Conservation (phyloP, 2,113 vertebrate species). For the Nyctereutes procyonoides region DNA sequence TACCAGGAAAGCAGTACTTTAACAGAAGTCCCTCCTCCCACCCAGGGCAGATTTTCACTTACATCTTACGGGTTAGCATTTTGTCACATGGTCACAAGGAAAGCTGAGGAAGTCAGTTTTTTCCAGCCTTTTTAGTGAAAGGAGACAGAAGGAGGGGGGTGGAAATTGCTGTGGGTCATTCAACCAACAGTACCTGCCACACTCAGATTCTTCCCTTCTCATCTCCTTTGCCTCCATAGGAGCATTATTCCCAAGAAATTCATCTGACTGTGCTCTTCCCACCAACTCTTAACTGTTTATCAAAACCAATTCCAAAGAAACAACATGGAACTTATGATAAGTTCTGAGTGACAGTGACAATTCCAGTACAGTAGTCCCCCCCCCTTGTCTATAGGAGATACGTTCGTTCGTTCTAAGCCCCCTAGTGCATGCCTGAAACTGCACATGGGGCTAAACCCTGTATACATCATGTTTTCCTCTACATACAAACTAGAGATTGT, state of each 20-base stretch:
- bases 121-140: not conserved
- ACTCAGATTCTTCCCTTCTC: not conserved
- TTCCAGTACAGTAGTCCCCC: not conserved
- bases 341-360: not conserved
- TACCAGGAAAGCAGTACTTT: not conserved
- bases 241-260: not conserved
- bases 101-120: not conserved
- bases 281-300: not conserved
- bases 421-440: not conserved
- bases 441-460: not conserved
- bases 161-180: not conserved
- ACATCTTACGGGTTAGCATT: not conserved
- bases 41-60: not conserved
- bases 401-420: not conserved
- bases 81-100: not conserved
- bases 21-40: not conserved
- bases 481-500: not conserved
- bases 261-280: not conserved
- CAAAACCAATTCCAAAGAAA: slow-evolving; percentile 30
- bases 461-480: not conserved
- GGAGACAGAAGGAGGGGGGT: not conserved
- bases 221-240: not conserved
- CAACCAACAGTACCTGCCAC: not conserved
- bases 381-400: not conserved
- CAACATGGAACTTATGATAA: not conserved